Base-by-base conservation (phyloP, 2,888 invertebrate species). In the Zeuzera pyrina region DNA sequence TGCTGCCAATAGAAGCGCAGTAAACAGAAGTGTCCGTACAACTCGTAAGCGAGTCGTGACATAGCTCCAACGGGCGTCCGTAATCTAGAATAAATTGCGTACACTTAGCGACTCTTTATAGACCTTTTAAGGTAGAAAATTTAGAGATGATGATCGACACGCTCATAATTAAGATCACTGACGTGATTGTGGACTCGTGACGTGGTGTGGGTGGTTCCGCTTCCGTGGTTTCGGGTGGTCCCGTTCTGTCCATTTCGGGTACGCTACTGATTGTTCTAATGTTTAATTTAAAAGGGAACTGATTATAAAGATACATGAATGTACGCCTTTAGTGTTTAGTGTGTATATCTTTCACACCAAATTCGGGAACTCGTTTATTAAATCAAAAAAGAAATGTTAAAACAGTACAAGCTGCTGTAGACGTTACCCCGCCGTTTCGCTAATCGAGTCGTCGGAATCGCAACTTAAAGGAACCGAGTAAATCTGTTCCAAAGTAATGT, bases 141-240 rank as follows among this genome's bases (percentile, higher is more conserved):
- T 79, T 78, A 72, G 60, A 81, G 83, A 81, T 81, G 77, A 77
- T 78, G 74, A 81, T 81, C 78, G 59, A 69, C 83, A 81, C 79
- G 83, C 63, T 78, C 67, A 77, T 78, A 83, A 83, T 83, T 81
- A 83, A 83, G 83, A 83, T 83, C 53, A 42, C 43, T 49, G 50
- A 34, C 34, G 42, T 43, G 83, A 83, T 83, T 73, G 61, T 42
- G 15, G 41, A 44, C 49, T 78, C 81, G 81, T 81, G 81, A 79
- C 59, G 62, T 61, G 55, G 71, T 62, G 79, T 81, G 76, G 81
- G 81, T 67, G 77, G 76, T 70, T 74, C 74, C 78, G 64, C 76
- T 78, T 78, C 77, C 78, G 78, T 71, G 65, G 63, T 63, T 61
- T 59, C 56, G 63, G 73, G 74, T 71, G 73, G 73, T 70, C 73